Percentiles rank a stretch among this genome's conserved stretches.
Conservation (phyloP, 2,888 invertebrate species). For the Lottia scabra region DNA sequence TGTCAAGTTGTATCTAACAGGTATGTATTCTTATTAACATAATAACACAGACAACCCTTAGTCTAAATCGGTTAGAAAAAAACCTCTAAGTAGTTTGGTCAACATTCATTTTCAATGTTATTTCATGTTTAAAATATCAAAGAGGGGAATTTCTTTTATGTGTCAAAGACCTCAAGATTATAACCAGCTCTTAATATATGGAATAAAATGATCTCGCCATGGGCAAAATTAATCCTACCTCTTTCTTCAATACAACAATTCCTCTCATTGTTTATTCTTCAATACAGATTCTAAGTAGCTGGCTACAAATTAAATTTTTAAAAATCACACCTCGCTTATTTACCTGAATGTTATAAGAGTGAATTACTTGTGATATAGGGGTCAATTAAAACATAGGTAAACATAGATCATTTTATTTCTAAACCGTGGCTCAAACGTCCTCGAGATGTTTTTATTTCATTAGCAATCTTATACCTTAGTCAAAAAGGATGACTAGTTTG, state of each 20-base stretch:
- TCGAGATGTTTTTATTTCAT: not conserved
- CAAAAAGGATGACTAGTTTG: not conserved
- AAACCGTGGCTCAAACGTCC: not conserved
- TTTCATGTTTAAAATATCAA: constrained; percentile 3
- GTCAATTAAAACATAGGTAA: not conserved
- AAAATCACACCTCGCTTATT: not conserved
- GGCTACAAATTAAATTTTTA: not conserved
- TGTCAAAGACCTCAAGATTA: not conserved
- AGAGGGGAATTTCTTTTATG: not conserved
- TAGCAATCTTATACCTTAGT: not conserved
- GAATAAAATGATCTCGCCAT: not conserved
- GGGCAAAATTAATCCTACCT: not conserved
- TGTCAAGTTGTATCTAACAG: too few relatives aligned
- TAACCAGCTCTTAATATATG: not conserved
- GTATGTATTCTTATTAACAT: not conserved
- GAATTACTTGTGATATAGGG: constrained; percentile 4
- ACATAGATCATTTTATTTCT: not conserved
- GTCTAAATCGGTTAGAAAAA: not conserved
- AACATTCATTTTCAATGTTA: constrained; percentile 4
- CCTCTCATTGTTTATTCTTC: not conserved
- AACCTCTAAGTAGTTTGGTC: not conserved
- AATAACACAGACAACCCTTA: not conserved
- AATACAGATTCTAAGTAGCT: not conserved
- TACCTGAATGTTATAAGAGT: not conserved
- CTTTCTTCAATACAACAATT: constrained; percentile 1